Evolutionary conservation across 2,797 vertebrate genomes (phyloP), one percentile per base, ranked within the genome.

Genomic region (Poeciliopsis gracilis): DNA sequence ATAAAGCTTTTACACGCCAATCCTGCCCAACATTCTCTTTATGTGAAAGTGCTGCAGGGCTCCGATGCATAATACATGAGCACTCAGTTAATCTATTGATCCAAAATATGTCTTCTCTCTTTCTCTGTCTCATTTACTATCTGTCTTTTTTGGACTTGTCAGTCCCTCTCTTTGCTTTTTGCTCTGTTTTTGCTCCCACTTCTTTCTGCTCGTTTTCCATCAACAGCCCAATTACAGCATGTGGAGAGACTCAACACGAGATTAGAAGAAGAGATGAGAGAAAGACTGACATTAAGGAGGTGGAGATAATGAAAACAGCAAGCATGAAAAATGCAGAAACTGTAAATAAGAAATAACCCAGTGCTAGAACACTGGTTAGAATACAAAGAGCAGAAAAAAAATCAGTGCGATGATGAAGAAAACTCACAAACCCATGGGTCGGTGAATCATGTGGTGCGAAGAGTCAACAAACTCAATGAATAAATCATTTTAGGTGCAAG

Each of bases 41-140:
- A 95, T 91, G 94, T 93, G 91, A 94, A 90, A 94, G 94, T 93
- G 94, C 95, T 96, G 94, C 93, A 94, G 95, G 95, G 93, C 94
- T 92, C 82, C 55, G 81, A 92, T 94, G 91, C 91, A 95, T 95
- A 95, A 95, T 96, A 94, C 92, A 96, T 95, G 94, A 95, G 93
- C 94, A 94, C 94, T 95, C 95, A 96, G 94, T 95, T 95, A 95
- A 95, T 96, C 94, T 95, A 96, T 95, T 93, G 94, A 95, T 96
- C 94, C 91, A 86, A 91, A 93, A 92, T 90, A 89, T 92, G 89
- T 93, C 92, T 92, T 92, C 87, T 86, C 88, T 90, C 84, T 90
- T 90, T 85, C 88, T 91, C 86, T 80, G 89, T 91, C 91, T 92
- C 91, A 87, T 93, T 93, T 91, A 88, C 86, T 90, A 81, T 91